These are phyloP conservation scores for Clarias macrocephalus DNA, from an alignment of 2,113 vertebrate genomes.

Conservation along the genomic window DNA sequence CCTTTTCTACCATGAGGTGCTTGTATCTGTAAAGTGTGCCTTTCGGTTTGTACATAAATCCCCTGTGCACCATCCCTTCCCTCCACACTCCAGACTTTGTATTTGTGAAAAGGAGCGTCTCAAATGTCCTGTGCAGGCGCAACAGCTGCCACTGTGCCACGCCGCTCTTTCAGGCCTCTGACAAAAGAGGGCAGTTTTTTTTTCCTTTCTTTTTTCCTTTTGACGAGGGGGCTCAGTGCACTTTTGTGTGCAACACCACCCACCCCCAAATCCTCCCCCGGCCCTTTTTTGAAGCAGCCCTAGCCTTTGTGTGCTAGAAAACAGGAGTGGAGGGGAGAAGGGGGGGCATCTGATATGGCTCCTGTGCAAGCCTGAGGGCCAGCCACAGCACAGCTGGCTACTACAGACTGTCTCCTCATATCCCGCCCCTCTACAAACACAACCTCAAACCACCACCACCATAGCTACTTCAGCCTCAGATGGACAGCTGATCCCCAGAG, in stretches of 20 bases:
- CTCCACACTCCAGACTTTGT: conserved; percentile 67
- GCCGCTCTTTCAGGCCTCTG: conserved; percentile 57
- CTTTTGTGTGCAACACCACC: conserved; percentile 62
- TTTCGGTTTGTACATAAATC: conserved; percentile 64
- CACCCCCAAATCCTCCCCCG: conserved; percentile 49
- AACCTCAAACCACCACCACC: conserved; percentile 33
- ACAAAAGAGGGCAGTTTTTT: conserved; percentile 63
- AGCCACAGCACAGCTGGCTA: conserved; percentile 55
- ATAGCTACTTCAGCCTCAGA: conserved; percentile 11
- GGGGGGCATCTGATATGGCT: conserved; percentile 62
- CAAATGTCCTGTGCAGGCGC: conserved; percentile 70
- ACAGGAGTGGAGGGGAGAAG: conserved; percentile 18
- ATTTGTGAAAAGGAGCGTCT: conserved; percentile 67
- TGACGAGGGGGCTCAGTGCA: conserved; percentile 56
- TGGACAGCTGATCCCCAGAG: conserved; percentile 47
- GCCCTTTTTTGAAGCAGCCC: conserved; percentile 58
- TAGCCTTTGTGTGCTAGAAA: conserved; percentile 62
- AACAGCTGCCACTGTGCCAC: conserved; percentile 70
- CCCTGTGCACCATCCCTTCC: conserved; percentile 40
- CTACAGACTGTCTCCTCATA: conserved; percentile 43
- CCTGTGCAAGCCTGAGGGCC: conserved; percentile 46
- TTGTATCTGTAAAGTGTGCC: conserved; percentile 71
- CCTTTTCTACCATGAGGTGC: conserved; percentile 44
- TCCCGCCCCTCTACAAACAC: conserved; percentile 31
- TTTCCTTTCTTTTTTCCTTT: conserved; percentile 34